Conservation (phyloP, 1,140 invertebrate species). For the Heterodera schachtii region DNA sequence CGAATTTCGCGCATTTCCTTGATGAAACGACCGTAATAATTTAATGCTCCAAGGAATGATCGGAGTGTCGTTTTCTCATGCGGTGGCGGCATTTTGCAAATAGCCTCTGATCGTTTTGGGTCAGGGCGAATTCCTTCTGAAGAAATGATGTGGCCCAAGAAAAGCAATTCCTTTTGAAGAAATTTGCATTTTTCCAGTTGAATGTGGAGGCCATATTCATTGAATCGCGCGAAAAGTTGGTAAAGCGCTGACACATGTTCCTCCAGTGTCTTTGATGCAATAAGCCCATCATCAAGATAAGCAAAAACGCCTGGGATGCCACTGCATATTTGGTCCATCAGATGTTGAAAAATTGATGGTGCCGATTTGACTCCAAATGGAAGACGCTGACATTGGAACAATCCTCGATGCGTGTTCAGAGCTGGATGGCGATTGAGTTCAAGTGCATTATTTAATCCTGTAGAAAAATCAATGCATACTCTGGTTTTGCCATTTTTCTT, state of each 20-base stretch:
- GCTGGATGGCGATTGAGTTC: slow-evolving; percentile 31
- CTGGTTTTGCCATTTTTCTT: slow-evolving; percentile 59
- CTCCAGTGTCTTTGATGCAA: neutral
- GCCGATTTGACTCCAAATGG: slow-evolving; percentile 69
- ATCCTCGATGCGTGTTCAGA: slow-evolving; percentile 30
- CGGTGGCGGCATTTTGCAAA: slow-evolving; percentile 41
- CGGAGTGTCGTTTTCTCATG: slow-evolving; percentile 21
- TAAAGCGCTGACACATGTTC: slow-evolving; percentile 31
- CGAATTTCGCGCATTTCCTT: slow-evolving; percentile 37
- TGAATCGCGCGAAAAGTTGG: slow-evolving; percentile 34
- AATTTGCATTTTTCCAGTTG: neutral
- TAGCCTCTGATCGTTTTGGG: slow-evolving; percentile 38
- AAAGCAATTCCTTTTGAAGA: too few relatives aligned
- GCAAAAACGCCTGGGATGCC: slow-evolving; percentile 35
- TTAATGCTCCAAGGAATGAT: slow-evolving; percentile 55
- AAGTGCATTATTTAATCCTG: slow-evolving; percentile 45
- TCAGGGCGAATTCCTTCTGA: too few relatives aligned
- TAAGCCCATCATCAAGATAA: slow-evolving; percentile 16
- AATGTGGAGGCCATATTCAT: slow-evolving; percentile 40
- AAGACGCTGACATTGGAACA: slow-evolving; percentile 47
- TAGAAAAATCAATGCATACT: slow-evolving; percentile 63
- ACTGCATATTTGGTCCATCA: slow-evolving; percentile 65
- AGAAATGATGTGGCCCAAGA: too few relatives aligned
- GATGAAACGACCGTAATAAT: slow-evolving; percentile 51
- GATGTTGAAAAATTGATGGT: slow-evolving; percentile 67